These are phyloP conservation scores for Menidia menidia DNA, from an alignment of 2,797 vertebrate genomes.

Conservation along the genomic window DNA sequence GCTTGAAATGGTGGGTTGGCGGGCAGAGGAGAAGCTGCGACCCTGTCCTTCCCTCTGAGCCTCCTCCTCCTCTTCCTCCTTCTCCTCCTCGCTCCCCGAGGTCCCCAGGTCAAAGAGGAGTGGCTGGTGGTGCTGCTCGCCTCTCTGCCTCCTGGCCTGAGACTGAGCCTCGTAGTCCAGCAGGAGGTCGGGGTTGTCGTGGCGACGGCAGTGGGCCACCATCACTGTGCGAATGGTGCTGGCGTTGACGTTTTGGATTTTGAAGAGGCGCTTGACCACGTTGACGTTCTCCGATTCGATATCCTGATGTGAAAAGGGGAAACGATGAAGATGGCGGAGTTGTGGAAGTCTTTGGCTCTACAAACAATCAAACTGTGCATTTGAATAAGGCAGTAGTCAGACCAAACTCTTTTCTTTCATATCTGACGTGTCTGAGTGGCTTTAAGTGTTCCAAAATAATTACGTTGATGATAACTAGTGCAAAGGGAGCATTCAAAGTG, in stretches of 20 bases:
- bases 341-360: not conserved
- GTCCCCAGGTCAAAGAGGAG: constrained; percentile 86
- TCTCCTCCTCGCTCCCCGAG: constrained; percentile 84
- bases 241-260: constrained; percentile 97
- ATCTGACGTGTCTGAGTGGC: too few species aligned
- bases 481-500: not conserved
- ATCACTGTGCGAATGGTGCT: constrained; percentile 97
- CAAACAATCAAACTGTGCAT: not conserved
- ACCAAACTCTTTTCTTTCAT: too few species aligned
- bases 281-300: constrained; percentile 96
- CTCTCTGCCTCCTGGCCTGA: constrained; percentile 63
- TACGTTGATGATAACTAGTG: not conserved
- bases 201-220: constrained; percentile 94
- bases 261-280: constrained; percentile 96
- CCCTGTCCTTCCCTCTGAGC: constrained; percentile 39
- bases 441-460: too few species aligned
- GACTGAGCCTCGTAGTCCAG: constrained; percentile 86
- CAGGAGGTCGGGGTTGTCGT: constrained; percentile 89
- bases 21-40: constrained; percentile 22
- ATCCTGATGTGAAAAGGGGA: constrained; percentile 79
- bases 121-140: constrained; percentile 73
- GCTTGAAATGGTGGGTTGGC: constrained; percentile 61
- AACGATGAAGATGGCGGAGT: not conserved
- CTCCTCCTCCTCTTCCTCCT: constrained; percentile 65
- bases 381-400: too few species aligned